Percentiles rank a stretch among this genome's conserved stretches.
phyloP scores from a whole-genome alignment of 2,797 vertebrate genomes.

The Liparis tanakae region DNA sequence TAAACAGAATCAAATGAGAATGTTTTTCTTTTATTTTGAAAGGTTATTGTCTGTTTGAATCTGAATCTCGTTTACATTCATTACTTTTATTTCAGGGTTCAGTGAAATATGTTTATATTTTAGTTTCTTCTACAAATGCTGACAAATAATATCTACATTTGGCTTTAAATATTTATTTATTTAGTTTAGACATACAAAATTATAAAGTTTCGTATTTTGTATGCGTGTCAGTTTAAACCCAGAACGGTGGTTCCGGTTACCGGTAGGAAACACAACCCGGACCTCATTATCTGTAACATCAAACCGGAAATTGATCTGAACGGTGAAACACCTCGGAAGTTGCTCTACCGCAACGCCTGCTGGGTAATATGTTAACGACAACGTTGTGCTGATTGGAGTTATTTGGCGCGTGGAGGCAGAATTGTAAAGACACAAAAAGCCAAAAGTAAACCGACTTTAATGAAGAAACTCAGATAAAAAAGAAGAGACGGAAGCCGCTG shows the following conservation, averaged over 20 bases:
- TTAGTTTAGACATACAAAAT: too few relatives aligned
- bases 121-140: too few relatives aligned
- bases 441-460: rapidly evolving
- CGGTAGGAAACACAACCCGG: rapidly evolving
- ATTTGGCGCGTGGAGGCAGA: neutral
- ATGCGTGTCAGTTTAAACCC: neutral
- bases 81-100: too few relatives aligned
- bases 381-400: conserved; percentile 45
- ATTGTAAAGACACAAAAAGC: neutral
- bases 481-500: neutral
- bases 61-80: too few relatives aligned
- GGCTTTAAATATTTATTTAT: too few relatives aligned
- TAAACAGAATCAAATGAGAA: neutral
- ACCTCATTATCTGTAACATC: rapidly evolving
- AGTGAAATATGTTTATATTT: too few relatives aligned
- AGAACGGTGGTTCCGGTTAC: neutral
- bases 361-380: conserved; percentile 67
- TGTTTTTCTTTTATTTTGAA: neutral
- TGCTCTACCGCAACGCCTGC: conserved; percentile 35
- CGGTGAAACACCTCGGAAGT: rapidly evolving
- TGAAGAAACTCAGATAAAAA: neutral
- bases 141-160: too few relatives aligned
- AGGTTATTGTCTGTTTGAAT: neutral
- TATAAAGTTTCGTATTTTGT: neutral
- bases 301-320: neutral